Percentiles rank a stretch among this genome's conserved stretches.
phyloP scores from a whole-genome alignment of 2,797 vertebrate genomes.

The Siniperca obscura region DNA sequence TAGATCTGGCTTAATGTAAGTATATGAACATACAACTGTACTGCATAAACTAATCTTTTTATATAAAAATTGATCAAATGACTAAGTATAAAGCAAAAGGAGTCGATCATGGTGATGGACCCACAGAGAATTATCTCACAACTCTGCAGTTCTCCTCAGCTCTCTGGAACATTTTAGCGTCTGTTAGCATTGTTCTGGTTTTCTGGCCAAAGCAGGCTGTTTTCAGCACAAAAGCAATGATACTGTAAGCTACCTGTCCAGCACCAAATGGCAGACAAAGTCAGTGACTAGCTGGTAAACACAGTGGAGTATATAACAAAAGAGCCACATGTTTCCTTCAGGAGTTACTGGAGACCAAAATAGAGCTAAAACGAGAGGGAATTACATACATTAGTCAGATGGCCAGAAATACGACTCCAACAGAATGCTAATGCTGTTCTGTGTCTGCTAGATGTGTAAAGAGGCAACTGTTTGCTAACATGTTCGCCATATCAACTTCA shows the following conservation, averaged over 20 bases:
- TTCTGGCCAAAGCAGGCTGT: too few relatives aligned
- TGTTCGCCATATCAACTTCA: too few relatives aligned
- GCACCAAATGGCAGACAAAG: background rate
- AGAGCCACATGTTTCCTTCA: too few relatives aligned
- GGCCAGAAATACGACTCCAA: too few relatives aligned
- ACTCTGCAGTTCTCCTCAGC: background rate
- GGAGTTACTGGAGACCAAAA: background rate
- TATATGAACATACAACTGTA: background rate
- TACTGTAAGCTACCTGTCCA: too few relatives aligned
- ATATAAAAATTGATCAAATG: too few relatives aligned
- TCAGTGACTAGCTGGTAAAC: background rate
- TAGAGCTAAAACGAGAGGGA: background rate
- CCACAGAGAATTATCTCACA: background rate
- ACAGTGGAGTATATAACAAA: background rate
- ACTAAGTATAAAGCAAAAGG: too few relatives aligned
- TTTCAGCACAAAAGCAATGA: too few relatives aligned
- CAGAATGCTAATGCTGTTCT: too few relatives aligned
- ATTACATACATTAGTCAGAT: background rate
- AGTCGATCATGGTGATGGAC: background rate
- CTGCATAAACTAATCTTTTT: background rate
- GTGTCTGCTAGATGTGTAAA: too few relatives aligned
- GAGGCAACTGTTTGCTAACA: too few relatives aligned
- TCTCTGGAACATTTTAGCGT: background rate
- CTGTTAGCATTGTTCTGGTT: background rate
- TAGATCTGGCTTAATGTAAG: background rate